Conservation (phyloP, 2,888 invertebrate genomes). For the Fissipunctia ypsillon region DNA sequence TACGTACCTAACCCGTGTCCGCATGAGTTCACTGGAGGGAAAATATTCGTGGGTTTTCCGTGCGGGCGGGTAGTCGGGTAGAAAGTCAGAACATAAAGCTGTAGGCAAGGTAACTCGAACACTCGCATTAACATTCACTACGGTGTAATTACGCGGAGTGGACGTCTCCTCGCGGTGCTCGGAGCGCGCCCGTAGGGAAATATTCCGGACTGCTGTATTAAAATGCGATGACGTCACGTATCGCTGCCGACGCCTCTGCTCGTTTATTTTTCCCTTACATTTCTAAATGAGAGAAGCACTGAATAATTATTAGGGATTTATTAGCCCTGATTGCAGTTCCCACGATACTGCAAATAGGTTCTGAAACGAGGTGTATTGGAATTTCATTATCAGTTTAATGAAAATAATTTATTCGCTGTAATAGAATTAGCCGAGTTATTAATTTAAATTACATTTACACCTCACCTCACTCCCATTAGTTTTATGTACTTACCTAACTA, state of each 20-base stretch:
- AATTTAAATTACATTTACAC: constrained; percentile 1
- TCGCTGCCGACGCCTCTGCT: constrained; percentile 27
- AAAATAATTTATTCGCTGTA: background rate
- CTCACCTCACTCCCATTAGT: background rate
- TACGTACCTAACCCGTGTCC: constrained; percentile 40
- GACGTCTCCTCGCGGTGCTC: constrained; percentile 52
- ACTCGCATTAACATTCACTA: constrained; percentile 62
- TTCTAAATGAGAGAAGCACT: constrained; percentile 19
- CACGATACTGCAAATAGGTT: background rate
- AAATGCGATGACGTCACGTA: constrained; percentile 71
- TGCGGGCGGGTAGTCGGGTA: constrained; percentile 29
- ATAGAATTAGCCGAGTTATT: background rate
- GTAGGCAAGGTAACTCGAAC: constrained; percentile 42
- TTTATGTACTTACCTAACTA: background rate
- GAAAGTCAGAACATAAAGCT: constrained; percentile 48
- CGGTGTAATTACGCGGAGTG: constrained; percentile 75
- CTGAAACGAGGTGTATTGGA: background rate
- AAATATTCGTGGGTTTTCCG: constrained; percentile 44
- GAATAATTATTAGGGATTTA: constrained; percentile 7
- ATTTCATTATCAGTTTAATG: constrained; percentile 2
- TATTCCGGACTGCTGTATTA: constrained; percentile 67
- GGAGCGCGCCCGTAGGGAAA: constrained; percentile 68
- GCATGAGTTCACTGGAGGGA: constrained; percentile 33
- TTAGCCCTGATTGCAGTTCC: background rate
- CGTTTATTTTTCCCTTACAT: constrained; percentile 26